phyloP scores from a whole-genome alignment of 2,888 invertebrate species.

The Siphonodentalium dalli region DNA sequence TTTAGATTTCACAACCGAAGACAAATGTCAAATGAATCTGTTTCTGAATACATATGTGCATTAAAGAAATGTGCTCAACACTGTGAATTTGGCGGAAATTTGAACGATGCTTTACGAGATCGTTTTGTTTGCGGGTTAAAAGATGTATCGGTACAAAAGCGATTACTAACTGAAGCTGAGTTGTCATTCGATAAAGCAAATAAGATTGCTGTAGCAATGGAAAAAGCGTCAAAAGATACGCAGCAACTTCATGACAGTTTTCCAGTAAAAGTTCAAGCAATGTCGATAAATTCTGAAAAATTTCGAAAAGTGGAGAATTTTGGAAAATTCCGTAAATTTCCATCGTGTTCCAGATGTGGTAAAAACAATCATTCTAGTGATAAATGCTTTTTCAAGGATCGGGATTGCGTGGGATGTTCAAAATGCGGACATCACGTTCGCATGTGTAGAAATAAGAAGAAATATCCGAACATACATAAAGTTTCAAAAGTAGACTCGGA shows the following conservation, averaged over 20 bases:
- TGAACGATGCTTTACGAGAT: constrained; percentile 26
- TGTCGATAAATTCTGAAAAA: too few species aligned
- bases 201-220: constrained; percentile 21
- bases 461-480: too few species aligned
- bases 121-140: constrained; percentile 29
- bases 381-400: too few species aligned
- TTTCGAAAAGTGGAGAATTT: too few species aligned
- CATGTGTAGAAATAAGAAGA: too few species aligned
- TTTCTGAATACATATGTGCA: constrained; percentile 19
- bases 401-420: too few species aligned
- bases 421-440: too few species aligned
- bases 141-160: constrained; percentile 22
- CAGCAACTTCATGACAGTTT: constrained; percentile 6
- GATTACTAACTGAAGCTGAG: constrained; percentile 20
- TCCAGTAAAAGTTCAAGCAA: too few species aligned
- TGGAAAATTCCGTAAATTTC: too few species aligned
- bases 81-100: constrained; percentile 26
- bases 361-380: too few species aligned
- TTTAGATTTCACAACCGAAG: constrained; percentile 30
- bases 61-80: constrained; percentile 24
- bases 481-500: too few species aligned
- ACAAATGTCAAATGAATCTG: constrained; percentile 22
- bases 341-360: too few species aligned
- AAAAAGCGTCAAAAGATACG: constrained; percentile 22
- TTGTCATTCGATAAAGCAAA: constrained; percentile 21